Conservation (phyloP, 2,113 vertebrate species). For the Trogon surrucura region DNA sequence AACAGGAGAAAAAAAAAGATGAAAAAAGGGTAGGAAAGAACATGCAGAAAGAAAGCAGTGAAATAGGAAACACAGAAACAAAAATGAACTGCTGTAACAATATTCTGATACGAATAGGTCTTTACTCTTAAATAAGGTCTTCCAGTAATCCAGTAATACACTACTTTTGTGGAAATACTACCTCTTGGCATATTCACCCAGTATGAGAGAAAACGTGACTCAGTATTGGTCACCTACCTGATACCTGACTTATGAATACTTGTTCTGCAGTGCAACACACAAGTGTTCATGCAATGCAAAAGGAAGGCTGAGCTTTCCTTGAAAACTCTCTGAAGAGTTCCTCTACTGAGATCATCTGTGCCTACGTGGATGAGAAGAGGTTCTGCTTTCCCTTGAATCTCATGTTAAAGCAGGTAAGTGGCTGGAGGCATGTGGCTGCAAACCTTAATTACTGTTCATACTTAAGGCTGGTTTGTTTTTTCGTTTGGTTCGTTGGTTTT, state of each 20-base stretch:
- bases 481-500: background rate
- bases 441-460: background rate
- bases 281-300: background rate
- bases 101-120: background rate
- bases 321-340: background rate
- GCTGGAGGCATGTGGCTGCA: background rate
- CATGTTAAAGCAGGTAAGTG: background rate
- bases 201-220: background rate
- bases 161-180: background rate
- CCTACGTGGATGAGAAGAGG: background rate
- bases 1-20: background rate
- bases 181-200: background rate
- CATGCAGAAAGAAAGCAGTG: background rate
- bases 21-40: background rate
- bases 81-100: background rate
- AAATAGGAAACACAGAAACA: background rate
- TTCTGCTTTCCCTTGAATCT: background rate
- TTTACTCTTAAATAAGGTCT: background rate
- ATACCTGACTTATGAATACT: fast-evolving
- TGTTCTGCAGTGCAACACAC: background rate
- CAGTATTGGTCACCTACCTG: background rate
- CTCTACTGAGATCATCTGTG: background rate
- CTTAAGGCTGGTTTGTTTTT: background rate
- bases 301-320: background rate
- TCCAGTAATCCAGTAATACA: background rate